Percentiles rank a stretch among this genome's conserved stretches.
Evolutionary conservation across 2,797 vertebrate species (phyloP).

Genomic region (Trematocara caparti): DNA sequence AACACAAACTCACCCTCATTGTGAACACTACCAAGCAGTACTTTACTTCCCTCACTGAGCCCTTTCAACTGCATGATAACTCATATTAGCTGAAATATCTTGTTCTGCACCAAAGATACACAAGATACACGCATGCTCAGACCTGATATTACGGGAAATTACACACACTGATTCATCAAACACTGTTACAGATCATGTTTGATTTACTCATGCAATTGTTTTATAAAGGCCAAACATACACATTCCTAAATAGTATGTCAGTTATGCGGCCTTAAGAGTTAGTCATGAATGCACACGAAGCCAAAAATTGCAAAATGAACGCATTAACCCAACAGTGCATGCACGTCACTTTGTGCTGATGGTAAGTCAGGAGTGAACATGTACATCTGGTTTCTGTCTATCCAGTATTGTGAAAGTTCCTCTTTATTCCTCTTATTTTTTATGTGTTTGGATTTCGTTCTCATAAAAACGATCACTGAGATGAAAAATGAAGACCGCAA

Average conservation of each 20-base stretch:
- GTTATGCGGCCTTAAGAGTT: not conserved
- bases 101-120: not conserved
- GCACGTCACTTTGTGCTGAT: not conserved
- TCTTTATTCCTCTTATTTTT: constrained; percentile 17
- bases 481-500: not conserved
- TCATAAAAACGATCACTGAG: not conserved
- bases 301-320: not conserved
- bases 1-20: not conserved
- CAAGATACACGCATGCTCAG: not conserved
- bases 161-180: not conserved
- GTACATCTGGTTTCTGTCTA: not conserved
- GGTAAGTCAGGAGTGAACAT: constrained; percentile 15
- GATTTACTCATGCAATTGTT: not conserved
- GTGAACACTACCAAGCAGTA: not conserved
- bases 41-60: not conserved
- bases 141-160: not conserved
- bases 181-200: rapidly evolving
- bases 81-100: not conserved
- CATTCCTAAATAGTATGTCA: not conserved
- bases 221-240: not conserved
- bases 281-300: not conserved
- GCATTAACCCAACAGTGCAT: not conserved
- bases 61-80: not conserved
- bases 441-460: not conserved
- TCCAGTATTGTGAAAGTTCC: constrained; percentile 65